phyloP scores from a whole-genome alignment of 2,113 vertebrate genomes.

The Callipepla squamata region DNA sequence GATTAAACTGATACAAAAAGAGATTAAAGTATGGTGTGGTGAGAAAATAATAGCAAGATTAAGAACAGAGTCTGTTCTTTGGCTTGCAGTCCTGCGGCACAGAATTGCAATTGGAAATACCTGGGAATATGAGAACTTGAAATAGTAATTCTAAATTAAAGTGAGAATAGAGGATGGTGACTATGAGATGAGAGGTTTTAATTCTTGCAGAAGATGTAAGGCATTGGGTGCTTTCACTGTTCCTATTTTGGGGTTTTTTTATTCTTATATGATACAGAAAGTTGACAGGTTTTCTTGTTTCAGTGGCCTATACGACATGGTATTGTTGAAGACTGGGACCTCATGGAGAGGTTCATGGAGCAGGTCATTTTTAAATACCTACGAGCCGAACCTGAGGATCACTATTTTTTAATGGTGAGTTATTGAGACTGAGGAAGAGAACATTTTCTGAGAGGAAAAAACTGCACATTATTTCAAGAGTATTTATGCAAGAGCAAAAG shows the following conservation, averaged over 20 bases:
- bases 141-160: background rate
- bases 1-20: background rate
- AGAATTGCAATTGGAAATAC: background rate
- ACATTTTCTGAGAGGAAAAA: background rate
- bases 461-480: background rate
- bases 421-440: background rate
- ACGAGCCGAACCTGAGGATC: conserved; percentile 88
- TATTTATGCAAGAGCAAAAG: background rate
- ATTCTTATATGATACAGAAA: background rate
- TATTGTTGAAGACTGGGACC: conserved; percentile 89
- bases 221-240: background rate
- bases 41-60: background rate
- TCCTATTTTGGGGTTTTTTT: background rate
- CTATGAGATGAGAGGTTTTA: background rate
- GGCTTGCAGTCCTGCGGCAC: background rate
- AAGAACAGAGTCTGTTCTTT: background rate
- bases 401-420: conserved; percentile 89
- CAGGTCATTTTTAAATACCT: conserved; percentile 91
- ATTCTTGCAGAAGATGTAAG: background rate
- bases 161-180: background rate
- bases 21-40: background rate
- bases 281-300: background rate
- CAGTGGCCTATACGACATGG: conserved; percentile 86
- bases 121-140: background rate
- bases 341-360: conserved; percentile 92